Evolutionary conservation across 1,140 invertebrate genomes (phyloP), one percentile per base, ranked within the genome.

Genomic region (Drosophila pseudoobscura): DNA sequence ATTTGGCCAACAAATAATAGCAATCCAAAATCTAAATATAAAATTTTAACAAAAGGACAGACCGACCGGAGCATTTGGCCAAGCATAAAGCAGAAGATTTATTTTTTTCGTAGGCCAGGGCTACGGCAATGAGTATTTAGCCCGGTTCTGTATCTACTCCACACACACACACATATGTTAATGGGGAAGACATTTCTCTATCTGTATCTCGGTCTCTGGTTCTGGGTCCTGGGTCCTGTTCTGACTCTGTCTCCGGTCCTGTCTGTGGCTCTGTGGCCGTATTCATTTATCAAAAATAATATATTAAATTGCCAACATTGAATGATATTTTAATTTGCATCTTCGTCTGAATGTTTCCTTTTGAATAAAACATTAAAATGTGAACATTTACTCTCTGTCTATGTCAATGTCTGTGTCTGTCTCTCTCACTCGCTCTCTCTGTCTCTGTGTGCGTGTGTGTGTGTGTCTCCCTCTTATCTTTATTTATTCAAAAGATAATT

Each of bases 401-500:
- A 51, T 45, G 57, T 46, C 22, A 59, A 51, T 76, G 39, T 61
- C 29, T 26, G 47, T 56, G 2, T 54, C 13, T 59, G 49, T 44
- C 20, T 60, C 29, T n/a, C n/a, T n/a, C n/a, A n/a, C n/a, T n/a
- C n/a, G n/a, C n/a, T n/a, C n/a, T 39, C 11, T 5, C 20, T 45
- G 41, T 35, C n/a, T 44, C 49, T 26, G 2, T 15, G 17, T 17
- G 17, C 1, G 17, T 17, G 4, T 45, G 52, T 68, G 59, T 82
- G 59, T 66, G 57, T 47, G 49, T 62, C 46, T 75, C 61, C 60
- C 83, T 88, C 83, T 88, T 88, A 88, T 88, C 83, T 88, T 88
- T 88, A 88, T 88, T 88, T 88, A 88, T 88, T 88, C 83, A 88
- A 88, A 88, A 88, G 83, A 88, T 88, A 88, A 88, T 88, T 88